Evolutionary conservation across 2,888 invertebrate species (phyloP).

Genomic region (Erebia palarica): DNA sequence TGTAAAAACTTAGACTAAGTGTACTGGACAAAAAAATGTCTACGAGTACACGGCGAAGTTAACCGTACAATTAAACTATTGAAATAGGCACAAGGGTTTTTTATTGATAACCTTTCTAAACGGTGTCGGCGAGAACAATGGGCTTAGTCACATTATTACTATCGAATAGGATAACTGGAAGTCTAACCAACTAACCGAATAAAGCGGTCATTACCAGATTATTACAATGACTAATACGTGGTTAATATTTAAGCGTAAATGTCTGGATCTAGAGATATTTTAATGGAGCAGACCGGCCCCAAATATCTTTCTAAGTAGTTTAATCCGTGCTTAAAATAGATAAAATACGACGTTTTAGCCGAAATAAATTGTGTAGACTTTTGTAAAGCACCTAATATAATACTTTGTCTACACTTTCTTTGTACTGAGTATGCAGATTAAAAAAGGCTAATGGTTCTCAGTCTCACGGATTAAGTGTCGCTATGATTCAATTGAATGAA

Average conservation of each 20-base stretch:
- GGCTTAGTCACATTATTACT: conserved; percentile 36
- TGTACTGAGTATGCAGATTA: no score
- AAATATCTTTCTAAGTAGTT: not conserved
- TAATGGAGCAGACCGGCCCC: not conserved
- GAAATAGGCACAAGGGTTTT: conserved; percentile 27
- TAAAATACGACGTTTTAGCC: not conserved
- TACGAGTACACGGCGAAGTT: conserved; percentile 14
- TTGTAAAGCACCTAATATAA: no score
- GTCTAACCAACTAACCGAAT: conserved; percentile 28
- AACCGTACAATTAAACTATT: conserved; percentile 15
- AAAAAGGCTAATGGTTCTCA: no score
- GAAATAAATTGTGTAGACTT: no score
- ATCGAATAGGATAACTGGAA: conserved; percentile 37
- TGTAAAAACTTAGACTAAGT: not conserved
- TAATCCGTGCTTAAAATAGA: not conserved
- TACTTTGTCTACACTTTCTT: no score
- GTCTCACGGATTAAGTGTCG: no score
- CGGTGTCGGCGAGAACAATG: conserved; percentile 26
- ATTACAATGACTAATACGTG: conserved; percentile 29
- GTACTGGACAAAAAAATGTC: not conserved
- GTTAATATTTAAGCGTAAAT: conserved; percentile 23
- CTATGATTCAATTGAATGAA: no score
- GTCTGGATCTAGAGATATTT: conserved; percentile 3
- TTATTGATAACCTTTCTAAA: conserved; percentile 27
- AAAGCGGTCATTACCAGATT: conserved; percentile 36